Base-by-base conservation (phyloP, 2,888 invertebrate genomes). In the Sicus ferrugineus region DNA sequence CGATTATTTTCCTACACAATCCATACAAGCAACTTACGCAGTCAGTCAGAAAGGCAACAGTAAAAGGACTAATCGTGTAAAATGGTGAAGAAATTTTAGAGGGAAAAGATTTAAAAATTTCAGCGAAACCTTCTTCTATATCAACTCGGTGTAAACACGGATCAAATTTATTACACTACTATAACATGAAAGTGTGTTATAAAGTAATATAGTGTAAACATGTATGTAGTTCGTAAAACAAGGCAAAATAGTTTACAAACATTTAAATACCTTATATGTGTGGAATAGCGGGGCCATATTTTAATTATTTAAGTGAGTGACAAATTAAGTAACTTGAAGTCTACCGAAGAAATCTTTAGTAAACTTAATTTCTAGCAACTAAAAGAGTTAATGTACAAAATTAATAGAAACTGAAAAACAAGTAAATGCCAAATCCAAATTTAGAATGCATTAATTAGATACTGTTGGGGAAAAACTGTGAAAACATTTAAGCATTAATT, bases 281-380 rank as follows among this genome's bases (percentile, higher is more conserved):
- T 84, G 84, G 84, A 84, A 84, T 85, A 85, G 83, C 83, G 84
- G 84, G 84, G 85, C 85, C 84, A 84, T 84, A 84, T 82, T 67
- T 74, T 72, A 74, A 69, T 72, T 73, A 76, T 73, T 74, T 76
- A 75, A 77, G 75, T 77, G 77, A 77, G 76, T 77, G 28, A 28
- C 23, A 54, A 54, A 21, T 1, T 34, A 65, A 19, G 23, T 31
- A 65, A 26, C 48, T 76, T 75, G 7, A 11, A 30, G 26, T 42
- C 38, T 54, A 62, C 26, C 21, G 50, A 50, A 50, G 23, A 42
- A 31, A 50, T 48, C 23, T 54, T n/a, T 23, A 65, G 21, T 52
- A n/a, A n/a, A n/a, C n/a, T n/a, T n/a, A n/a, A n/a, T n/a, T n/a
- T n/a, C n/a, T n/a, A 48, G 23, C 16, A 46, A 28, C 14, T 2